phyloP scores from a whole-genome alignment of 2,797 vertebrate genomes.

The Champsocephalus esox region DNA sequence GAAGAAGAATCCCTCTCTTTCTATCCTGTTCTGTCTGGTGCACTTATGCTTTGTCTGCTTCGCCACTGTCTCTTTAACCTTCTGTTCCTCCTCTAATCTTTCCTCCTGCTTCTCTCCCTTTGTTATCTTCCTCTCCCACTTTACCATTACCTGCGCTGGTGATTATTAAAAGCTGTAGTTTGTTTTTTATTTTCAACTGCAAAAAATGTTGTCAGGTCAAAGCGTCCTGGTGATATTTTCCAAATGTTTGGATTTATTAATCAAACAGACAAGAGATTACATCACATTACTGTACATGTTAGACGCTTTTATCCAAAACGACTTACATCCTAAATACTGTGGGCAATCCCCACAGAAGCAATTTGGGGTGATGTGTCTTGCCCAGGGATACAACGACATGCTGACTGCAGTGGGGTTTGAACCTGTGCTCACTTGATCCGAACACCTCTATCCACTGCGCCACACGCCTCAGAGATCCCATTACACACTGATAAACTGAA shows the following conservation, averaged over 20 bases:
- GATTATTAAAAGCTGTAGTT: conserved; percentile 3
- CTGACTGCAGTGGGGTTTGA: no score
- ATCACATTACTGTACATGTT: no score
- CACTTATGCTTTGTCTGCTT: conserved; percentile 41
- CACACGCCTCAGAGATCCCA: neutral
- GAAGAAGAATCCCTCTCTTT: conserved; percentile 39
- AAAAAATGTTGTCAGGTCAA: neutral
- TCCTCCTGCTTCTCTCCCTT: conserved; percentile 1
- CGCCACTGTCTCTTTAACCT: conserved; percentile 31
- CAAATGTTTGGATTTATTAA: neutral
- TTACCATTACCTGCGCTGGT: neutral
- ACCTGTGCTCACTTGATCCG: no score
- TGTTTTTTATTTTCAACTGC: neutral
- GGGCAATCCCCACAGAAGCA: no score
- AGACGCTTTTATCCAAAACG: no score
- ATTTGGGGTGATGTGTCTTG: no score
- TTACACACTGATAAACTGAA: no score
- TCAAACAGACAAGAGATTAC: neutral
- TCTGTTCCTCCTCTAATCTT: conserved; percentile 21
- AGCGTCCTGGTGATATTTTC: neutral
- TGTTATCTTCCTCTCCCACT: neutral
- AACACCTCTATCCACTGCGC: no score
- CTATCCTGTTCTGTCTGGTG: conserved; percentile 38
- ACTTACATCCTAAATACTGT: no score
- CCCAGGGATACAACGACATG: no score